Base-by-base conservation (phyloP, 2,888 invertebrate species). In the Megaustenia siamemsis region DNA sequence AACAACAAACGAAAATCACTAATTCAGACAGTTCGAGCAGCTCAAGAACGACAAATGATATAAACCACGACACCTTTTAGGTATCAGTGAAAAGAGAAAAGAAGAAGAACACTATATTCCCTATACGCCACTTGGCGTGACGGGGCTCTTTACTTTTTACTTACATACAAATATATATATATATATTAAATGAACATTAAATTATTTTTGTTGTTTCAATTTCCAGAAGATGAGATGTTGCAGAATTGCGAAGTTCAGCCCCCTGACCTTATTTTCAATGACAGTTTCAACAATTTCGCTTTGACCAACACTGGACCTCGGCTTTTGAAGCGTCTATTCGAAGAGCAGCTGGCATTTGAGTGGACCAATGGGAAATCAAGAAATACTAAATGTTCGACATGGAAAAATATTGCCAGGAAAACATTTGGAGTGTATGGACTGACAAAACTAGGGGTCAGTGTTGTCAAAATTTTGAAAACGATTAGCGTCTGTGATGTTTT, bases 391-490 rank as follows among this genome's bases (percentile, higher is more conserved):
- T 85, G 45, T 84, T 86, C 79, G 79, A 87, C 80, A 53, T 90
- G 82, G 89, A 87, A 79, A 71, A 85, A 78, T 45, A 88, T 90
- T 24, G 86, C 87, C 15, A 96, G 95, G 60, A 96, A 97, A 5
- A 97, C 96, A 0, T 96, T 98, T 0, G 94, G 94, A 1, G 91
- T 94, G 82, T 89, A 93, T 15, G 94, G 94, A 8, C 87, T 93
- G 49, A 94, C 93, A 2, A 86, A 87, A 6, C 87, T 90, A 28
- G 91, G 93, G 0, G 95, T 96, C 89, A 96, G 96, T 86, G 96
- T 98, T 21, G 97, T 96, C 0, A 95, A 95, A 88, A 95, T 97
- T 82, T 94, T 98, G 3, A 95, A 96, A 87, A 95, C 96, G 0
- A 97, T 98, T 90, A 96, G 96, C 87, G 96, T 96, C n/a, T 66